Base-by-base conservation (phyloP, 2,113 vertebrate genomes). In the Hystrix cristata region DNA sequence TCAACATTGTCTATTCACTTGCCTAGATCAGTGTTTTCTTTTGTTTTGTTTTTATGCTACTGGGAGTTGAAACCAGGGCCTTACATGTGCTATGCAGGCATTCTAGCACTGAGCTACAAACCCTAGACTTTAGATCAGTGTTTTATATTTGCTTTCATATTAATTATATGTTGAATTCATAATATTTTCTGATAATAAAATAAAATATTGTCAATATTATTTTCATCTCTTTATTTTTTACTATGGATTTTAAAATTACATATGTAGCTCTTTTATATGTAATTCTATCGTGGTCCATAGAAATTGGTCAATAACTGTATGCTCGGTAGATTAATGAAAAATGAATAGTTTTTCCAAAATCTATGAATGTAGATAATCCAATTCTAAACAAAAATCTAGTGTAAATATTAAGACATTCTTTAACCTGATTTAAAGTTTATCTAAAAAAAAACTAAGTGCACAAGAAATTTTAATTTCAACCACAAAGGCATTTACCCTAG, bases 151-250 rank as follows among this genome's bases (percentile, higher is more conserved):
- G 18, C 0, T 71, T 64, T 59, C 60, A 60, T 31, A 84, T 12
- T 51, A 7, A 62, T 23, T 60, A n/a, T 19, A 31, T 69, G 38
- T 95, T 81, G 78, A 91, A 82, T 59, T 91, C 60, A 43, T 21
- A 48, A 85, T 59, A 79, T 86, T 95, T 90, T 90, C 9, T 38
- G 38, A 79, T 34, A 46, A 11, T 60, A 64, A 71, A 95, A 53
- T 69, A 18, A 59, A 69, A 60, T 51, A 91, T 15, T 71, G 4
- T 15, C 48, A 48, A 67, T 29, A 59, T 43, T 85, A 69, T 76
- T 31, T 46, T 48, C 5, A 90, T 46, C 27, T 76, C 76, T 85
- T 51, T 38, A 60, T 74, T 46, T 55, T 74, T 38, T 23, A 59
- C 38, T 59, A 4, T 60, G 71, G 19, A 48, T 34, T 31, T 69